Evolutionary conservation across 2,888 invertebrate species (phyloP).

Genomic region (Lycaena phlaeas): DNA sequence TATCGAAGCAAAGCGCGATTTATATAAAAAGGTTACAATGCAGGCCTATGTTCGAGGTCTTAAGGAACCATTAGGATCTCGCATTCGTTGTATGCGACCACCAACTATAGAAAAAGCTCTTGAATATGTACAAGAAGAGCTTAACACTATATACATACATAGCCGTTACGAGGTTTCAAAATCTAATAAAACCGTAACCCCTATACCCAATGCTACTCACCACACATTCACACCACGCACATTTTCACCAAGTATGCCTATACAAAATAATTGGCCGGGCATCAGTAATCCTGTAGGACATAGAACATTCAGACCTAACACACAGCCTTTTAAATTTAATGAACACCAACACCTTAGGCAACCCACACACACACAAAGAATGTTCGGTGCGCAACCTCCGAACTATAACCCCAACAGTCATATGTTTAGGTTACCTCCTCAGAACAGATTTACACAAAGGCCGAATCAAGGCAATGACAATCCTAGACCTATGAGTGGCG

Average conservation of each 20-base stretch:
- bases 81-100: not conserved
- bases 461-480: not conserved
- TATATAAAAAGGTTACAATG: not conserved
- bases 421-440: slow-evolving; percentile 6
- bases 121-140: not conserved
- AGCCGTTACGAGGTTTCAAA: not conserved
- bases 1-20: slow-evolving; percentile 14
- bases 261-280: not conserved
- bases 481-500: slow-evolving; percentile 14
- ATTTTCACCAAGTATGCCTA: not conserved
- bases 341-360: no score
- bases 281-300: not conserved
- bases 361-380: not conserved
- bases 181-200: not conserved
- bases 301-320: not conserved
- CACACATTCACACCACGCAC: not conserved
- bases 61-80: slow-evolving; percentile 3
- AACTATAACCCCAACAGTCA: slow-evolving; percentile 10
- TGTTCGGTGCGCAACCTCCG: slow-evolving; percentile 4
- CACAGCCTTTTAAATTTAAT: not conserved
- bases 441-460: not conserved
- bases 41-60: slow-evolving; percentile 2
- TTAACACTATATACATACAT: not conserved
- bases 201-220: not conserved
- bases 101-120: not conserved